Evolutionary conservation across 2,113 vertebrate species (phyloP).

Genomic region (Pomatostomus ruficeps): DNA sequence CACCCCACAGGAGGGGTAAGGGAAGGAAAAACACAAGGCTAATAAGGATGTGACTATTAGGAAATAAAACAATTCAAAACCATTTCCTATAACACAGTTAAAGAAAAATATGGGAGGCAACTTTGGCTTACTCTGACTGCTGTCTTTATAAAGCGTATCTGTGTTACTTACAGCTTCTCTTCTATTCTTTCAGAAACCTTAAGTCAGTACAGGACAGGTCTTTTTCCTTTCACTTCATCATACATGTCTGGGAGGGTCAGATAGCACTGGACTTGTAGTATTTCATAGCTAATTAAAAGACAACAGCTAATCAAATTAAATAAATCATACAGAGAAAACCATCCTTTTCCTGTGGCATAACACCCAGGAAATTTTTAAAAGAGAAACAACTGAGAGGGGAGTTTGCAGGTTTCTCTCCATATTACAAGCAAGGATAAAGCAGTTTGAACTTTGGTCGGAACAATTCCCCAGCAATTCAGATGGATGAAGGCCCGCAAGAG

Average conservation of each 20-base stretch:
- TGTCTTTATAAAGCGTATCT: not conserved
- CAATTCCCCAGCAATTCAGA: not conserved
- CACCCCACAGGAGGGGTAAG: not conserved
- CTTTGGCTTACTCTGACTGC: not conserved
- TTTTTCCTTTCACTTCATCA: not conserved
- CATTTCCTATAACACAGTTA: conserved; percentile 44
- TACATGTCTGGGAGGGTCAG: not conserved
- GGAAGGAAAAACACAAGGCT: conserved; percentile 3
- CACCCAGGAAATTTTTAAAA: not conserved
- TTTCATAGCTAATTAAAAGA: not conserved
- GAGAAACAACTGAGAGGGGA: not conserved
- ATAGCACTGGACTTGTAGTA: not conserved
- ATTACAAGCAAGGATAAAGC: not conserved
- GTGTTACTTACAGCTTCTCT: not conserved
- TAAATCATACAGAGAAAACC: not conserved
- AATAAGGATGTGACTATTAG: conserved; percentile 55
- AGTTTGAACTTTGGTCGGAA: not conserved
- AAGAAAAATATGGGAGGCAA: conserved; percentile 49
- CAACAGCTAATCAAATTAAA: not conserved
- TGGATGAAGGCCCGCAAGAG: accelerated
- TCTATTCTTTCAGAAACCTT: not conserved
- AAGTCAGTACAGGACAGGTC: not conserved
- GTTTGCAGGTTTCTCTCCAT: not conserved
- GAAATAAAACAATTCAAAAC: conserved; percentile 54
- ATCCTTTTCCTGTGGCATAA: not conserved